Evolutionary conservation across 2,888 invertebrate species (phyloP).

Genomic region (Diplolepis rosae): DNA sequence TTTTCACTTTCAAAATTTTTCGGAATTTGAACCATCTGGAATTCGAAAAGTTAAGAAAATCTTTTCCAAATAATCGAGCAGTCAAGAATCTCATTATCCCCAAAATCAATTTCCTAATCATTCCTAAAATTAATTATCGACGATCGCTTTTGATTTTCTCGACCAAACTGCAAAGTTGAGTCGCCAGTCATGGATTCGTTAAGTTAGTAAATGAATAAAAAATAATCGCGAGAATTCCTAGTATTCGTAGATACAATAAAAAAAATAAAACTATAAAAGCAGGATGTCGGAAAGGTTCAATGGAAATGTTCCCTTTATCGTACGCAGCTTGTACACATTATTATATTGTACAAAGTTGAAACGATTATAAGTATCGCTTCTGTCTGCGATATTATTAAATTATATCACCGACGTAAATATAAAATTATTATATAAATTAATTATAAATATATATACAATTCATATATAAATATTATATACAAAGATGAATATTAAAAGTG

Average conservation of each 20-base stretch:
- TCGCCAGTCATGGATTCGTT: constrained; percentile 58
- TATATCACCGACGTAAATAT: constrained; percentile 34
- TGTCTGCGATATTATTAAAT: constrained; percentile 46
- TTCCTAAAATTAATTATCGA: background rate
- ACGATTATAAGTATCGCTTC: constrained; percentile 24
- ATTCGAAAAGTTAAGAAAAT: no score
- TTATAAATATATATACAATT: constrained; percentile 40
- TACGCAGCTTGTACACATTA: constrained; percentile 31
- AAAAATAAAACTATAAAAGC: constrained; percentile 25
- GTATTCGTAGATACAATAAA: constrained; percentile 32
- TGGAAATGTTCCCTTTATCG: constrained; percentile 35
- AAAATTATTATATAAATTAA: constrained; percentile 42
- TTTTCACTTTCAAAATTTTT: background rate
- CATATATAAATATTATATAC: constrained; percentile 39
- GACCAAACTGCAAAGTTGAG: constrained; percentile 30
- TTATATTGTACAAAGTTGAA: constrained; percentile 40
- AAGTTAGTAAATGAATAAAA: constrained; percentile 7
- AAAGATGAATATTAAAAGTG: constrained; percentile 37
- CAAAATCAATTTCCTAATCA: background rate
- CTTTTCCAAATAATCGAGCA: background rate
- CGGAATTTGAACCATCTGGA: background rate
- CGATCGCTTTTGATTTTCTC: constrained; percentile 5
- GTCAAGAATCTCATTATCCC: constrained; percentile 17
- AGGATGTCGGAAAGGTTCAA: constrained; percentile 45
- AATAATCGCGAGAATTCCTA: constrained; percentile 10